These are phyloP conservation scores for Aix galericulata DNA, from an alignment of 2,113 vertebrate genomes.

Conservation along the genomic window DNA sequence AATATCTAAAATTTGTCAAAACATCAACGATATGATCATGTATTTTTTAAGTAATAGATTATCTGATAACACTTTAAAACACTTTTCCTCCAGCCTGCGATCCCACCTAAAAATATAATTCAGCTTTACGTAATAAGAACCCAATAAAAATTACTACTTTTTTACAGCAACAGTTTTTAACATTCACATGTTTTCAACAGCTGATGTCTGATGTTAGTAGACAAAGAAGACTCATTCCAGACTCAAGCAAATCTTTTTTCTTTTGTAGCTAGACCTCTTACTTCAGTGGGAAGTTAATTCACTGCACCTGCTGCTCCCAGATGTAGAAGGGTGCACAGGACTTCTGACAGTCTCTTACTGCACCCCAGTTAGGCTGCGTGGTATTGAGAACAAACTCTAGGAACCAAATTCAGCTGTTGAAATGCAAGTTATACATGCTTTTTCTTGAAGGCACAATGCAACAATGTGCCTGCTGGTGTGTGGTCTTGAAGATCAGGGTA, in stretches of 20 bases:
- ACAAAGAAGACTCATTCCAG: neutral
- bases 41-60: neutral
- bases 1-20: conserved; percentile 6
- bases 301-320: neutral
- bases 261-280: neutral
- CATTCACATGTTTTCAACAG: neutral
- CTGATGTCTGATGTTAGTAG: neutral
- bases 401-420: neutral
- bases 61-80: neutral
- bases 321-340: neutral
- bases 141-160: neutral
- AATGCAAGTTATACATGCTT: neutral
- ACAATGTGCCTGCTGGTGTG: neutral
- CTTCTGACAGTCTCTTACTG: neutral
- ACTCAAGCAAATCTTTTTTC: neutral
- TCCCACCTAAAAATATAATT: neutral
- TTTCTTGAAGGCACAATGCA: neutral
- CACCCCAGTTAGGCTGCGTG: rapidly evolving
- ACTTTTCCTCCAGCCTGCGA: neutral
- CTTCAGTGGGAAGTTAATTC: neutral
- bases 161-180: neutral
- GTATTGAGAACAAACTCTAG: neutral
- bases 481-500: neutral
- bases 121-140: neutral
- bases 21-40: neutral